Conservation (phyloP, 64 coral and sea anemone species). For the Porites lutea region DNA sequence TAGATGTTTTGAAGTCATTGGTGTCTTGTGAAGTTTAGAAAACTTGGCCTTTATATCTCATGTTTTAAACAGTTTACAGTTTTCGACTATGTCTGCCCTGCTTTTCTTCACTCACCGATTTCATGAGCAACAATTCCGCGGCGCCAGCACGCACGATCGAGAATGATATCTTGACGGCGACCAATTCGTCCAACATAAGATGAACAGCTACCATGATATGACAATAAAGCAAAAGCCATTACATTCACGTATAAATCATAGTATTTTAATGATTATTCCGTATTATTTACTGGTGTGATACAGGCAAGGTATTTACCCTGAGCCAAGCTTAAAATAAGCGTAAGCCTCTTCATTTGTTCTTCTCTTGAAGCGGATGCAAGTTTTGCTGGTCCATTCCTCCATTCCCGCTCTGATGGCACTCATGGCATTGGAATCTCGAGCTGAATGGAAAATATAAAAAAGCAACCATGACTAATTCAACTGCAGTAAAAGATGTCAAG, state of each 20-base stretch:
- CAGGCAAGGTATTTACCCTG: constrained; percentile 11
- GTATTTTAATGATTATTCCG: background rate
- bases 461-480: too few relatives aligned
- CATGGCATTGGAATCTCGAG: constrained; percentile 25
- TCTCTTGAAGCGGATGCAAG: constrained; percentile 59
- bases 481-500: too few relatives aligned
- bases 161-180: constrained; percentile 74
- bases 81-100: too few relatives aligned
- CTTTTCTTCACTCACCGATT: constrained; percentile 64
- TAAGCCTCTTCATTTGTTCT: constrained; percentile 67
- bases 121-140: constrained; percentile 90
- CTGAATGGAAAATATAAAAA: background rate
- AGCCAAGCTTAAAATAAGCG: constrained; percentile 48
- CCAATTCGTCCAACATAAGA: constrained; percentile 82
- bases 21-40: too few relatives aligned
- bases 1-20: too few relatives aligned
- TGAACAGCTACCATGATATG: constrained; percentile 59
- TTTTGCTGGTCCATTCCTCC: constrained; percentile 69
- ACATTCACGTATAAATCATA: too few relatives aligned
- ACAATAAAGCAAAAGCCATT: too few relatives aligned
- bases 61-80: too few relatives aligned
- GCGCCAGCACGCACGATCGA: constrained; percentile 76
- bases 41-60: too few relatives aligned
- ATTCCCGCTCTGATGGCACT: constrained; percentile 63
- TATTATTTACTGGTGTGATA: background rate